Conservation (phyloP, 2,113 vertebrate species). For the Pachyramphus minor region DNA sequence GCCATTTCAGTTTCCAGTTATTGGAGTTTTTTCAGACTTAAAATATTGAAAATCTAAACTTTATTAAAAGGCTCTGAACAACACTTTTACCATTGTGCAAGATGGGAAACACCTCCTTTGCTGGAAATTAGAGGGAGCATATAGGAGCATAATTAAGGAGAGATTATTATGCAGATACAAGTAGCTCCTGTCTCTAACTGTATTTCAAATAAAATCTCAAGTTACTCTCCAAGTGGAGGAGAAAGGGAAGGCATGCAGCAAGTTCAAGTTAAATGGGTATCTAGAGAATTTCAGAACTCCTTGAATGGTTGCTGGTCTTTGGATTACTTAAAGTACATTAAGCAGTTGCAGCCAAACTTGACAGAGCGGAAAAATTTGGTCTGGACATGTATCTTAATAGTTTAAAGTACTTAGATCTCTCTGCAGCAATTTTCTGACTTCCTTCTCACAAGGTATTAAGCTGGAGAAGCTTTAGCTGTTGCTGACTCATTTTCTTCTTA, state of each 20-base stretch:
- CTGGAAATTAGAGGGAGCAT: neutral
- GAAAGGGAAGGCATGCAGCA: neutral
- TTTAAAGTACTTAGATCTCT: constrained; percentile 32
- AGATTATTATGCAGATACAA: neutral
- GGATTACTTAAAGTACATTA: neutral
- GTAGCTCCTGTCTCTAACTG: neutral
- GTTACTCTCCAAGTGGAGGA: neutral
- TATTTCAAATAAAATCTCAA: neutral
- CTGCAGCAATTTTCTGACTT: neutral
- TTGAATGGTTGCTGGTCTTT: neutral
- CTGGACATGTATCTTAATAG: constrained; percentile 1
- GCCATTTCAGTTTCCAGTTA: rapidly evolving
- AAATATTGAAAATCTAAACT: neutral
- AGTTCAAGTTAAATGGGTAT: neutral
- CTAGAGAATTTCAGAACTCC: neutral
- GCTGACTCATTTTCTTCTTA: constrained; percentile 33
- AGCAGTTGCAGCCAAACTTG: neutral
- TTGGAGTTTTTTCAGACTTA: neutral
- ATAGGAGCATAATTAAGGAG: neutral
- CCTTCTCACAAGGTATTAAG: constrained; percentile 2
- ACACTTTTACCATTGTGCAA: neutral
- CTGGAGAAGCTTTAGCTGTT: neutral
- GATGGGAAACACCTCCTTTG: neutral
- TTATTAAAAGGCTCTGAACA: neutral
- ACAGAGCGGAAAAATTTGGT: constrained; percentile 20